phyloP scores from a whole-genome alignment of 2,797 vertebrate species.

The Heterohyrax brucei region DNA sequence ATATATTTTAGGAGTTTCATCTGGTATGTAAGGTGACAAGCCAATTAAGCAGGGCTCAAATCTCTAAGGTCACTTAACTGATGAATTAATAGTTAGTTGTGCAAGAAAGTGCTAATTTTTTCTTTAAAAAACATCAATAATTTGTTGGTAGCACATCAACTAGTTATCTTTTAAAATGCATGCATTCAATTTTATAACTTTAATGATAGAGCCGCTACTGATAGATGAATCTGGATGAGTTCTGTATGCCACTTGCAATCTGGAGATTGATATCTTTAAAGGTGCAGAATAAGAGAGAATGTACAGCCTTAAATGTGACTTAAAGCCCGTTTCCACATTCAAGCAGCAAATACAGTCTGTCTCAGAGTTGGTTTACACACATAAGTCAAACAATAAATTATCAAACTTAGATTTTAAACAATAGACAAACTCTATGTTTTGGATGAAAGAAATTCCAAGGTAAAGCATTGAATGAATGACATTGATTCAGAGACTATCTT shows the following conservation, averaged over 20 bases:
- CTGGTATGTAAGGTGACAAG: slow-evolving; percentile 49
- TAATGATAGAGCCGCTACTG: background rate
- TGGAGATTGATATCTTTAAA: background rate
- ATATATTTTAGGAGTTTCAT: background rate
- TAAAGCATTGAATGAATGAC: background rate
- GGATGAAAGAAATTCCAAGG: slow-evolving; percentile 17
- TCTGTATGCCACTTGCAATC: background rate
- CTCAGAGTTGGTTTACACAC: background rate
- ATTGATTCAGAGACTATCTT: background rate
- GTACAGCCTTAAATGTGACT: background rate
- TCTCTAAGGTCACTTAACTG: slow-evolving; percentile 46
- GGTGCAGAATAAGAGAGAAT: background rate
- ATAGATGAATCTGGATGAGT: background rate
- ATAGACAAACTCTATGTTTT: background rate
- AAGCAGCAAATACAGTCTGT: background rate
- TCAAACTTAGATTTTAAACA: background rate
- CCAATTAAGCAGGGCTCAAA: background rate
- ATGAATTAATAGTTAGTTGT: slow-evolving; percentile 69
- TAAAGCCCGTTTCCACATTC: background rate
- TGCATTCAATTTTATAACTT: background rate
- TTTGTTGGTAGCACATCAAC: background rate
- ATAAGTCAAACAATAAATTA: background rate
- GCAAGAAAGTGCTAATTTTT: slow-evolving; percentile 42
- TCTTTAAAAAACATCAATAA: slow-evolving; percentile 46
- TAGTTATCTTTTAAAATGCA: slow-evolving; percentile 42